Base-by-base conservation (phyloP, 2,797 vertebrate genomes). In the Dicrostonyx torquatus region DNA sequence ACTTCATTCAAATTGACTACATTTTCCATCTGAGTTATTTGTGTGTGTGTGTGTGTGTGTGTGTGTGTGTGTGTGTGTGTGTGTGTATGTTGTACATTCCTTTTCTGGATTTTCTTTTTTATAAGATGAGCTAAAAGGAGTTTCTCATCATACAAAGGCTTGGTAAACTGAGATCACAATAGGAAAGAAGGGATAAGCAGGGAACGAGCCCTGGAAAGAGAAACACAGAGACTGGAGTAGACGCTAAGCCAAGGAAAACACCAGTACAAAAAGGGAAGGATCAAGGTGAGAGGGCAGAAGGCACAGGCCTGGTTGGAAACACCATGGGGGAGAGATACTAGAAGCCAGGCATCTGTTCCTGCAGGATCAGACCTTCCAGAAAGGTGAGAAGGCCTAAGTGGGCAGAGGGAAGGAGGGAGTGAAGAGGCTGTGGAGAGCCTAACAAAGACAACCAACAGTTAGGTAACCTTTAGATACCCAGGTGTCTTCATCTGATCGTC, bases 251-350 rank as follows among this genome's bases (percentile, higher is more conserved):
- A 96, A 97, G 97, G 96, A 94, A 97, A 98, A 97, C 72, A 94
- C 96, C 96, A 97, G 70, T 95, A 96, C 90, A 87, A 97, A 98
- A 98, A 97, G 98, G 96, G 98, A 76, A 96, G 86, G 95, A 97
- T 98, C 95, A 98, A 98, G 97, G 94, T 97, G 97, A 55, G 80
- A 40, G 78, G 97, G 97, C 97, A 95, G 96, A 96, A 98, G 96
- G 89, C 93, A 83, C 95, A 84, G 87, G 95, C 91, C 37, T 9
- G 6, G 29, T 45, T 48, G 88, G 95, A 31, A 50, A 53, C 3
- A 37, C 7, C 45, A 37, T 40, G 9, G 24, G n/a, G n/a, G 0
- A 97, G 97, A 98, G 95, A 97, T 88, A 94, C 92, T 72, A 17
- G 94, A 95, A 97, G 89, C 90, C 91, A 91, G 97, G 95, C 96